Evolutionary conservation across 2,888 invertebrate genomes (phyloP), one percentile per base, ranked within the genome.

Genomic region (Torymus texanus): DNA sequence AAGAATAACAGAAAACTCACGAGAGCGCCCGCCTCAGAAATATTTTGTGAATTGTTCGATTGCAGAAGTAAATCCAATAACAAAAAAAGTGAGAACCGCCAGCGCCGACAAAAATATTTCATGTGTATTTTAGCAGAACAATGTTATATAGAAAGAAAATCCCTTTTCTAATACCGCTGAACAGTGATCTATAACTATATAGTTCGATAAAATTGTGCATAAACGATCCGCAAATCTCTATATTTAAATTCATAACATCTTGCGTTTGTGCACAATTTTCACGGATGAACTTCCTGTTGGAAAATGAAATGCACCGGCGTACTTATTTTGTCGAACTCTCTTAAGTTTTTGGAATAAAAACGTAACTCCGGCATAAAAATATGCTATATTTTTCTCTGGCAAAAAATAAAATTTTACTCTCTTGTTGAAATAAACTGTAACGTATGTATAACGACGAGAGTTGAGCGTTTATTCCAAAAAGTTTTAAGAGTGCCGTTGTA

Each of bases 41-140:
- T 78, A 73, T 78, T 66, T 73, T 67, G 67, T 62, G n/a, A 66
- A 65, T 0, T 55, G 5, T 56, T 63, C 50, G 63, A 62, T 61
- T 11, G 29, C 14, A 50, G 41, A n/a, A 58, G 53, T 1, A 5
- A 66, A 74, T 56, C n/a, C 21, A n/a, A 65, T 50, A 29, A 29
- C 29, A 29, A 29, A 29, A 29, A 74, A 58, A 29, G 18, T 3
- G 11, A 41, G 62, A 65, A 58, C n/a, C 21, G 58, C 18, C 65
- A 55, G 13, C 18, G 62, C 2, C 61, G 61, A 51, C 29, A 21
- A 50, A 16, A 55, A 59, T 13, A 24, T 51, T 62, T 51, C 13
- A 51, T 10, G 61, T 21, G 61, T 68, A 70, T 76, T 76, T 76
- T 62, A 65, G 21, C 66, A 18, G 29, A 56, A 62, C 16, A 66